Base-by-base conservation (phyloP, 2,888 invertebrate genomes). In the Idaea aversata region DNA sequence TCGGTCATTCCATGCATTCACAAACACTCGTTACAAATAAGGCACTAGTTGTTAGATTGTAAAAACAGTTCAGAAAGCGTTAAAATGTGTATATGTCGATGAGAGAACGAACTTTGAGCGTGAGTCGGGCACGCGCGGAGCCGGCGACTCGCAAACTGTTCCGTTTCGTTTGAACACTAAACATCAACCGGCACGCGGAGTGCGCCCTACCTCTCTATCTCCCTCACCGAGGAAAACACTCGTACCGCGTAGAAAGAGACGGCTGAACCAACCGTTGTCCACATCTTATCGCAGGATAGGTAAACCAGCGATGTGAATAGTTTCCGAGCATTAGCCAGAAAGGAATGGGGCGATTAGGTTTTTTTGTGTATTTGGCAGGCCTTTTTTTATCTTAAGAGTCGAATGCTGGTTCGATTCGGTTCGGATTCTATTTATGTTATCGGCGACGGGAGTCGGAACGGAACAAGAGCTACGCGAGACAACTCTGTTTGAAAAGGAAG, bases 61-160 rank as follows among this genome's bases (percentile, higher is more conserved):
- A 84, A 84, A 47, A 88, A 86, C 79, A 81, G 81, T 88, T 84
- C 78, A 75, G 82, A 85, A 82, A 81, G 74, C 79, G 75, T 82
- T 75, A 81, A 84, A 83, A 85, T 86, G 83, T 86, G 86, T 25
- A 25, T 25, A 25, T 25, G 25, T 25, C 25, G 25, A 3, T 25
- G 88, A 88, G 88, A 84, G 81, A 86, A 90, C 88, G 75, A 78
- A 90, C 90, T 85, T 87, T 85, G 80, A 85, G 88, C 88, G 78
- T 82, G 72, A 80, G 87, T 86, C 91, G 82, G 83, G 90, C 91
- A 84, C 78, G 88, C 91, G 82, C 90, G 84, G 70, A 84, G 91
- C 92, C 92, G 92, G 92, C 92, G 88, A 89, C 91, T 93, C 85
- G 91, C 91, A 90, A 91, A 93, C 92, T 92, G 91, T 86, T 90